Evolutionary conservation across 2,113 vertebrate genomes (phyloP).

Genomic region (Dasypus novemcinctus): DNA sequence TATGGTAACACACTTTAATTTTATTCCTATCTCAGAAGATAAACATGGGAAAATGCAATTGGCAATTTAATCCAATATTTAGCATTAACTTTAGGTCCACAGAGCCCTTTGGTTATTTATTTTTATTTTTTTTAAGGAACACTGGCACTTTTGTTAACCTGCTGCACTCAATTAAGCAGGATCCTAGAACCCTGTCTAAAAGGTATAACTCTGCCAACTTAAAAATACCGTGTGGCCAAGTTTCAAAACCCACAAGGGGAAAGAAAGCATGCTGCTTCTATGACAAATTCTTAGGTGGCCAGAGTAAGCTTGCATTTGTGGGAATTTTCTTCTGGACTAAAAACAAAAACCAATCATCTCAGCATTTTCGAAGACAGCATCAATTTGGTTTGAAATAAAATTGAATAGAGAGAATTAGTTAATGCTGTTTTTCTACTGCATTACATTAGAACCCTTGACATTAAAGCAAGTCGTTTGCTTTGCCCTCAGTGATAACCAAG

Average conservation of each 20-base stretch:
- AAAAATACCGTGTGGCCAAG: constrained; percentile 53
- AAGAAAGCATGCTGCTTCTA: constrained; percentile 41
- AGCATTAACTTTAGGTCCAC: constrained; percentile 36
- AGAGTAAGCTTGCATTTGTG: constrained; percentile 61
- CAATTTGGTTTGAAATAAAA: constrained; percentile 34
- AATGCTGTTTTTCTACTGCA: not conserved
- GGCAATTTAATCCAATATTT: constrained; percentile 67
- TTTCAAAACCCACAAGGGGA: constrained; percentile 66
- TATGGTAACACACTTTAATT: constrained; percentile 76
- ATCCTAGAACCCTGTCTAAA: constrained; percentile 38
- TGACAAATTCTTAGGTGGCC: constrained; percentile 29
- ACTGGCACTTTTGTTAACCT: constrained; percentile 54
- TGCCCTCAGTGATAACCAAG: constrained; percentile 26
- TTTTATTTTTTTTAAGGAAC: constrained; percentile 10
- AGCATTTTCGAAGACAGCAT: constrained; percentile 41
- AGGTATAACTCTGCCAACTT: constrained; percentile 54
- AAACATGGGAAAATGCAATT: constrained; percentile 57
- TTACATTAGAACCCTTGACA: not conserved
- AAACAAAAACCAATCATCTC: constrained; percentile 34
- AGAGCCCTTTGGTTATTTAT: constrained; percentile 53
- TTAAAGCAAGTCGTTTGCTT: constrained; percentile 40
- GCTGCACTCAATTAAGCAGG: constrained; percentile 63
- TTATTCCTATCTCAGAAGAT: constrained; percentile 80
- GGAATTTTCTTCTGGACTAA: constrained; percentile 52
- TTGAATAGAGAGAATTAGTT: not conserved